These are phyloP conservation scores for Polypedilum pembai DNA, from an alignment of 1,140 invertebrate species.

Conservation along the genomic window DNA sequence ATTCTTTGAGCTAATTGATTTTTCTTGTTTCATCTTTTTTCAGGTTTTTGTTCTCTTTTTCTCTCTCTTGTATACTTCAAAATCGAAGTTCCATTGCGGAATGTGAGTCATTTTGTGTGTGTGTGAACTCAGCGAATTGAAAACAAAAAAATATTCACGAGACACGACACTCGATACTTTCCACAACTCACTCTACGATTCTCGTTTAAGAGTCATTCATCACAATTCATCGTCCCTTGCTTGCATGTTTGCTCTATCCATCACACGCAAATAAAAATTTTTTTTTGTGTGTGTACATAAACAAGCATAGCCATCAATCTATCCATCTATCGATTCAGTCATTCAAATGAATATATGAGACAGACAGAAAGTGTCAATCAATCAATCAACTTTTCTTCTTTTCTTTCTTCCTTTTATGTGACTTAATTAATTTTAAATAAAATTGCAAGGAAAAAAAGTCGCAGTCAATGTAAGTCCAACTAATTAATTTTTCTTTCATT, in stretches of 20 bases:
- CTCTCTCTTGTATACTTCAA: neutral
- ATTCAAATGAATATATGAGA: neutral
- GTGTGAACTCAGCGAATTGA: too few relatives aligned
- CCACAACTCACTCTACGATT: neutral
- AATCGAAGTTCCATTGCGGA: too few relatives aligned
- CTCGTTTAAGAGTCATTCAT: neutral
- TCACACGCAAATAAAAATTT: neutral
- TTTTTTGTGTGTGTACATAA: neutral
- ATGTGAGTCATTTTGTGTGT: too few relatives aligned
- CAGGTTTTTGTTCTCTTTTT: neutral
- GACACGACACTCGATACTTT: too few relatives aligned
- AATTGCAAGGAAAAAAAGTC: neutral
- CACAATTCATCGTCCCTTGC: neutral
- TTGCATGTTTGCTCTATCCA: neutral
- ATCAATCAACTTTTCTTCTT: conserved; percentile 15
- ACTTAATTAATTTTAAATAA: neutral
- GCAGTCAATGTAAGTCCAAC: neutral
- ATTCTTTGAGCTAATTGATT: conserved; percentile 26
- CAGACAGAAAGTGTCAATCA: conserved; percentile 26
- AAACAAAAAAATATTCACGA: too few relatives aligned
- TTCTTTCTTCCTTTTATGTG: neutral
- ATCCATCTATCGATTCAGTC: neutral
- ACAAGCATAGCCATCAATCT: neutral
- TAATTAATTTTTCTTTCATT: neutral
- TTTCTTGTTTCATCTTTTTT: conserved; percentile 23